Percentiles rank a stretch among this genome's conserved stretches.
These are phyloP conservation scores for Daboia siamensis DNA, from an alignment of 2,113 vertebrate species.

Conservation along the genomic window DNA sequence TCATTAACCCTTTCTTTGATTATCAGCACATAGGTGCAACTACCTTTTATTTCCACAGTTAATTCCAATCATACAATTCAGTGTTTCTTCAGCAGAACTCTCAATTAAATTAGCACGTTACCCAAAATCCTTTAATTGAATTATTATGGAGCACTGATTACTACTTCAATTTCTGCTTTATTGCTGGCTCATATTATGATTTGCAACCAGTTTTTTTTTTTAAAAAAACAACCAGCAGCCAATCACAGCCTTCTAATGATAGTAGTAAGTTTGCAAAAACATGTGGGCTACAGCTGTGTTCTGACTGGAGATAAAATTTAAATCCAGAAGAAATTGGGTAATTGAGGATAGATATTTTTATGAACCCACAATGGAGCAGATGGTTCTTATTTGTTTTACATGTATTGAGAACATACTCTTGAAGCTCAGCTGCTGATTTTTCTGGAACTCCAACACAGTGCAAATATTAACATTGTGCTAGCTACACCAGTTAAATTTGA, in stretches of 20 bases:
- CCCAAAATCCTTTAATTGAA: background rate
- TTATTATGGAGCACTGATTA: background rate
- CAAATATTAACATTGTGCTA: background rate
- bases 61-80: background rate
- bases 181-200: background rate
- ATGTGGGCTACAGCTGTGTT: background rate
- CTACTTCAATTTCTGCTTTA: background rate
- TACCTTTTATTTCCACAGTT: background rate
- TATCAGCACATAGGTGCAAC: background rate
- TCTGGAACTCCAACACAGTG: background rate
- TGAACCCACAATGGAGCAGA: background rate
- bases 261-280: background rate
- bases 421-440: background rate
- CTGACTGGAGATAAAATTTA: background rate
- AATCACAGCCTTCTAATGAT: background rate
- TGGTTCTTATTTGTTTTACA: background rate
- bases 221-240: background rate
- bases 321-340: background rate
- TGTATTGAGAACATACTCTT: background rate
- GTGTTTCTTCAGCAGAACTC: background rate
- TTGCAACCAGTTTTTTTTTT: background rate
- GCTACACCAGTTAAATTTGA: background rate
- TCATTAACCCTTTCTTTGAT: background rate
- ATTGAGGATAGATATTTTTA: background rate
- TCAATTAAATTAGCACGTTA: background rate